Evolutionary conservation across 2,797 vertebrate genomes (phyloP), one percentile per base, ranked within the genome.

Genomic region (Parauchenoglanis punctatus): DNA sequence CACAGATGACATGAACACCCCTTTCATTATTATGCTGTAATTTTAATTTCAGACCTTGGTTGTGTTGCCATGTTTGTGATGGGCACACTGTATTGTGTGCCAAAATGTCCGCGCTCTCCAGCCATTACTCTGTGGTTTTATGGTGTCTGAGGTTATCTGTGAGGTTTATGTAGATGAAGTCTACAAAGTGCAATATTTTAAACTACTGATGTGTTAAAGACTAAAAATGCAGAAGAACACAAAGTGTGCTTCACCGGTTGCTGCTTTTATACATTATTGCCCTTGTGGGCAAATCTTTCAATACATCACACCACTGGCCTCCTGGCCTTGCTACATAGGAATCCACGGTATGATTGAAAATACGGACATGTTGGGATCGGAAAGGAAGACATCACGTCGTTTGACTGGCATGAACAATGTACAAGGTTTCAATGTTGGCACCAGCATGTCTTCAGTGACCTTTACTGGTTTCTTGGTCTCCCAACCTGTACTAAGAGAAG

Each of bases 141-240:
- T 94, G 91, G 87, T 73, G 86, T 86, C 86, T 90, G 91, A 94
- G 89, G 90, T 93, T 88, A 93, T 89, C 90, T 91, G 88, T 93
- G 93, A 95, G 93, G 93, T 94, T 94, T 89, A 93, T 93, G 93
- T 93, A 91, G 91, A 91, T 92, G 91, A 87, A 83, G 92, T 95
- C 92, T 91, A 94, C 90, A 86, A 73, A 73, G 95, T 96, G 95
- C 95, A 96, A 96, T 96, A 95, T 95, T 94, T 95, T 95, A 94
- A 85, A 89, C 91, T 95, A 94, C 93, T 94, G 92, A 92, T 93
- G 77, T 91, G 80, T 81, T 63, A 87, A 68, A 75, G 80, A 89
- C 87, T 86, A 83, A 70, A 68, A 80, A 81, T 93, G 92, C 87
- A 46, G 83, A 83, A 89, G 72, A 56, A 70, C 83, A 87, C 86